Evolutionary conservation across 2,797 vertebrate genomes (phyloP), one percentile per base, ranked within the genome.

Genomic region (Oceanodroma leucorhoa): DNA sequence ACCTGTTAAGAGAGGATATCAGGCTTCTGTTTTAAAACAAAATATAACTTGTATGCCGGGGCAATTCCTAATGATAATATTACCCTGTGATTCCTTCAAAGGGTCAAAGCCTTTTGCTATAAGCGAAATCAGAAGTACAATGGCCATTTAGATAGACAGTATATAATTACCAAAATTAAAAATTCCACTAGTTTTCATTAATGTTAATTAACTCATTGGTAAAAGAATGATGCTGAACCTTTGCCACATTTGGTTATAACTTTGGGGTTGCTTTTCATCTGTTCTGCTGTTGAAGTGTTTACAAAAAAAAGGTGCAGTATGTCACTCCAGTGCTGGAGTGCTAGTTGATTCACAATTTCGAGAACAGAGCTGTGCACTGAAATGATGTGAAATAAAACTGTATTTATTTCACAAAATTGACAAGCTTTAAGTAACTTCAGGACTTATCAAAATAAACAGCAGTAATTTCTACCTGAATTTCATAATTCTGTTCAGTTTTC

Each of bases 401-500:
- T 94, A 11, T 94, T 96, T 82, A 65, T 90, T 95, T 93, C 60
- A 90, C 78, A 90, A 81, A 93, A 82, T 46, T 80, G 45, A 82
- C 88, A 93, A 55, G 11, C 72, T 84, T 80, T 77, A 67, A 92
- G 26, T 93, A 85, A 80, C 55, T 80, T 89, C 22, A 87, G n/a
- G n/a, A 62, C n/a, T n/a, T n/a, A n/a, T 88, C 43, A 81, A 93
- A 91, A 65, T 65, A 75, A 86, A 40, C 43, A 89, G 45, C 77
- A 78, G 54, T 79, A 64, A 64, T 87, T 94, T 95, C 40, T 82
- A n/a, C 45, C 29, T 62, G 40, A 93, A 94, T 89, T 89, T 89
- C 26, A 23, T 48, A n/a, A 51, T 85, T 86, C 54, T 72, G 26
- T 69, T 71, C 19, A 27, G 12, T 90, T 93, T 76, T 83, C 80